phyloP scores from a whole-genome alignment of 2,113 vertebrate genomes.

The Cololabis saira region DNA sequence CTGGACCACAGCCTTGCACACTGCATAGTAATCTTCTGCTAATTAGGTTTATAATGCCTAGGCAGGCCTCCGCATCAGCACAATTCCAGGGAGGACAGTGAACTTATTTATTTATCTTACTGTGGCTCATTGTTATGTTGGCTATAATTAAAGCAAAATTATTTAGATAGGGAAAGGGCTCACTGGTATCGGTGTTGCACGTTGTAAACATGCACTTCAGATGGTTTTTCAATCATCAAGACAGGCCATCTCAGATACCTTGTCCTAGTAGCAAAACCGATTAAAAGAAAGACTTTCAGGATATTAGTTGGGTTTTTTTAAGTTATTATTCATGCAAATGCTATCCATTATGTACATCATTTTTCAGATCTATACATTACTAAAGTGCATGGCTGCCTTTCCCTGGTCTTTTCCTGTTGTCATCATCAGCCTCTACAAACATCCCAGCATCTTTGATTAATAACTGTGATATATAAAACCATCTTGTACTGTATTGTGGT shows the following conservation, averaged over 20 bases:
- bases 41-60: constrained; percentile 87
- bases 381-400: no score
- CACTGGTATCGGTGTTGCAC: constrained; percentile 72
- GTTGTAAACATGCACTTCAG: constrained; percentile 46
- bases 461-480: no score
- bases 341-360: no score
- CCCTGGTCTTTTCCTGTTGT: no score
- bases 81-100: constrained; percentile 80
- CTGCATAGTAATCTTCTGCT: constrained; percentile 89
- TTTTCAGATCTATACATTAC: no score
- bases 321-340: no score
- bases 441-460: no score
- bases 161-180: constrained; percentile 64
- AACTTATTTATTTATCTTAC: constrained; percentile 84
- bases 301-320: no score
- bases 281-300: no score
- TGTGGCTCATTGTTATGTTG: constrained; percentile 73
- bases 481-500: no score
- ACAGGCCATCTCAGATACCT: constrained; percentile 63
- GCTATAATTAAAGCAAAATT: constrained; percentile 82
- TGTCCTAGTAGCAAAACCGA: constrained; percentile 48
- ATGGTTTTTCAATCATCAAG: constrained; percentile 69
- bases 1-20: constrained; percentile 85
- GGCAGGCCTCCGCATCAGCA: constrained; percentile 83
- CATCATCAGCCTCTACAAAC: no score